Base-by-base conservation (phyloP, 2,888 invertebrate species). In the Drosophila percnosoma region DNA sequence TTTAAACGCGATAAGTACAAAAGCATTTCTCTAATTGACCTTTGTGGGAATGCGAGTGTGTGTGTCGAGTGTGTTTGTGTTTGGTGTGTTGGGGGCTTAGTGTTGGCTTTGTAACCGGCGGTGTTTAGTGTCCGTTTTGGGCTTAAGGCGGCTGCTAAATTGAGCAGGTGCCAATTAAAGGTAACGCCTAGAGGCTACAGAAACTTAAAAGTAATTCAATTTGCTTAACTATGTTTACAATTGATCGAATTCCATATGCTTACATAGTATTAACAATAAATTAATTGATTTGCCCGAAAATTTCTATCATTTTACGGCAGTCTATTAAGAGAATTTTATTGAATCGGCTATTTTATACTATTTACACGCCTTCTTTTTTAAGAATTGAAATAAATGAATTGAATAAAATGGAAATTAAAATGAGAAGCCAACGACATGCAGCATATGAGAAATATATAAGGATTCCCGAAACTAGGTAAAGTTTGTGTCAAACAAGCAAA, bases 301-400 rank as follows among this genome's bases (percentile, higher is more conserved):
- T 90, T 90, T 90, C 90, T 90, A 90, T 90, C 91, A 91, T 85
- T 73, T 76, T 84, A 74, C 68, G 69, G 85, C 89, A 79, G 73
- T 73, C 72, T 78, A 63, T 67, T 66, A 48, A 67, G 33, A 21
- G 58, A 64, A 54, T 54, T 68, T 76, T 49, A 27, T 57, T 33
- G 68, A 42, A 68, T 73, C 73, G 67, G 72, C 78, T 75, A 75
- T 63, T 72, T 63, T 60, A 55, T 63, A 60, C 75, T 80, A 83
- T 82, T 74, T 79, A 79, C 79, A 79, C 79, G 81, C 81, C 79
- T 81, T 79, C 55, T 49, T 45, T 55, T 66, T 51, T 51, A 53
- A 58, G 33, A 75, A 34, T 74, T 62, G 52, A 66, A 55, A 29
- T 45, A 72, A 38, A 38, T 40, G 27, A 57, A 36, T 54, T 49